Evolutionary conservation across 2,797 vertebrate species (phyloP).

Genomic region (Parauchenoglanis punctatus): DNA sequence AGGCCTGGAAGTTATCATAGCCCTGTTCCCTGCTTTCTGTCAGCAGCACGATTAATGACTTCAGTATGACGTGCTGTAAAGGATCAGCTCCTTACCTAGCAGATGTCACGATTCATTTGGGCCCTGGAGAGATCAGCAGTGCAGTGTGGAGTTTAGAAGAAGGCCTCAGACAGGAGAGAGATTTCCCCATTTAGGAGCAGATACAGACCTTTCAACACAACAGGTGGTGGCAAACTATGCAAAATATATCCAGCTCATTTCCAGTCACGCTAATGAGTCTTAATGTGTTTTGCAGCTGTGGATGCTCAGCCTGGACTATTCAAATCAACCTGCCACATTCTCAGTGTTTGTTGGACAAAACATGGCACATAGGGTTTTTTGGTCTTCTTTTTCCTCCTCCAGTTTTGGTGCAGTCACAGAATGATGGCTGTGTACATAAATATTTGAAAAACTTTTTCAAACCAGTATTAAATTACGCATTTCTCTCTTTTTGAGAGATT

Average conservation of each 20-base stretch:
- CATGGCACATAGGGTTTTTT: conserved; percentile 92
- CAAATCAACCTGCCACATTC: conserved; percentile 83
- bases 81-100: conserved; percentile 64
- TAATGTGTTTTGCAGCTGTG: conserved; percentile 83
- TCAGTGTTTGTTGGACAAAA: conserved; percentile 99
- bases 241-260: conserved; percentile 85
- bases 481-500: not conserved
- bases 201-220: conserved; percentile 49
- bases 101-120: conserved; percentile 67
- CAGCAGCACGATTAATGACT: conserved; percentile 68
- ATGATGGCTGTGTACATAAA: conserved; percentile 63
- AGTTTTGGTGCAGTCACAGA: conserved; percentile 63
- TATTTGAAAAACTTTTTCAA: conserved; percentile 51
- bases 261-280: conserved; percentile 78
- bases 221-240: conserved; percentile 70
- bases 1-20: conserved; percentile 69
- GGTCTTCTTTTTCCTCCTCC: conserved; percentile 62
- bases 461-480: conserved; percentile 9
- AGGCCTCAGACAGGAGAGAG: conserved; percentile 33
- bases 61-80: conserved; percentile 67
- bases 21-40: conserved; percentile 68
- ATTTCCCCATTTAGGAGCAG: conserved; percentile 23
- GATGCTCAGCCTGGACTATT: conserved; percentile 80
- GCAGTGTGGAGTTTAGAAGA: conserved; percentile 44
- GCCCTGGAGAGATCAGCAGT: conserved; percentile 53